Conservation (phyloP, 2,888 invertebrate species). For the Tortrix viridana region DNA sequence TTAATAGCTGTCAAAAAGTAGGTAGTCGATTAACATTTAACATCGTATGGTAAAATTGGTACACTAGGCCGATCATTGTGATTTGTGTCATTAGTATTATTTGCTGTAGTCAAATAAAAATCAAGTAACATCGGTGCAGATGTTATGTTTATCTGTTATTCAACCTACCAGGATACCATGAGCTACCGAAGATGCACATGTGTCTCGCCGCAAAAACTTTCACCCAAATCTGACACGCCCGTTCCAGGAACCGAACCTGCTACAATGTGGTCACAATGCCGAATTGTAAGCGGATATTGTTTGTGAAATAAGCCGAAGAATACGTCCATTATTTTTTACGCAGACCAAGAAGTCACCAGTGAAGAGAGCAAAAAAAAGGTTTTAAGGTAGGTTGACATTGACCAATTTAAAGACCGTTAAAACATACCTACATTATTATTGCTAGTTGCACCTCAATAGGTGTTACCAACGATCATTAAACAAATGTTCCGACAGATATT, state of each 20-base stretch:
- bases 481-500: conserved; percentile 51
- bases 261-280: conserved; percentile 41
- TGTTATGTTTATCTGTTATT: conserved; percentile 12
- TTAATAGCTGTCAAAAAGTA: too few relatives aligned
- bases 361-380: too few relatives aligned
- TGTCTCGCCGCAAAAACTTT: conserved; percentile 54
- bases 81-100: too few relatives aligned
- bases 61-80: too few relatives aligned
- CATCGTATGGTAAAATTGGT: too few relatives aligned
- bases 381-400: too few relatives aligned
- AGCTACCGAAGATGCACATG: conserved; percentile 8
- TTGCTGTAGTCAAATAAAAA: background rate
- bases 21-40: too few relatives aligned
- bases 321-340: conserved; percentile 12
- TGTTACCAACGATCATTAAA: conserved; percentile 28
- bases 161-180: conserved; percentile 23
- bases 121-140: background rate
- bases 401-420: background rate
- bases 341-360: too few relatives aligned
- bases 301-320: conserved; percentile 26
- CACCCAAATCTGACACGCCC: conserved; percentile 55
- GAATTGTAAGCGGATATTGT: conserved; percentile 28
- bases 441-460: conserved; percentile 18
- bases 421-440: conserved; percentile 1
- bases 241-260: conserved; percentile 56